Evolutionary conservation across 2,113 vertebrate genomes (phyloP).

Genomic region (Alces alces): DNA sequence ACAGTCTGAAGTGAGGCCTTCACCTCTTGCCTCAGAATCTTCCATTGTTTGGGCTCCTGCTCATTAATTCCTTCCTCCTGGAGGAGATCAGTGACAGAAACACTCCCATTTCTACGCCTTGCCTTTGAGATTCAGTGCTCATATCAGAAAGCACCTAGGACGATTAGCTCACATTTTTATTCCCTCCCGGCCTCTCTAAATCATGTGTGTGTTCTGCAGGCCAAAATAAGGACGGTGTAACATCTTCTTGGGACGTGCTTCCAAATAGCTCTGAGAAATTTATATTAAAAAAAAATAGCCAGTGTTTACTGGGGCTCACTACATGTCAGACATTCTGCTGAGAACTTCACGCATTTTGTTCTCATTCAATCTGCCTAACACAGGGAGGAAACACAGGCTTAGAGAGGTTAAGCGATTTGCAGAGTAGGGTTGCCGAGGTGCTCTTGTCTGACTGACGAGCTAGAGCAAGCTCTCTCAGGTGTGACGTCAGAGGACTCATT

Average conservation of each 20-base stretch:
- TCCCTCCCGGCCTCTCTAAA: neutral
- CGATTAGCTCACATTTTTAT: neutral
- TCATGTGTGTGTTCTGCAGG: neutral
- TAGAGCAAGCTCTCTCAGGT: neutral
- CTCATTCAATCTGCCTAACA: neutral
- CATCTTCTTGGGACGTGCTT: neutral
- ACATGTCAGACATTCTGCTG: neutral
- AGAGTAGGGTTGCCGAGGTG: neutral
- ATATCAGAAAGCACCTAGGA: neutral
- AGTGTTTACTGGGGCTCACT: neutral
- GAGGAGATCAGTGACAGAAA: neutral
- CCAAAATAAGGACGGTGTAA: neutral
- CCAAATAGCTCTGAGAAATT: neutral
- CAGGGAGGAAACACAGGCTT: conserved; percentile 3
- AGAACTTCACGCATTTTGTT: conserved; percentile 7
- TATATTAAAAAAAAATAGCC: neutral
- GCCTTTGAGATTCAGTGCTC: neutral
- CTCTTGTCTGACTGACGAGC: neutral
- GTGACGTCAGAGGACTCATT: neutral
- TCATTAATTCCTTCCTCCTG: neutral
- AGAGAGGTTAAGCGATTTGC: neutral
- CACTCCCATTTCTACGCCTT: neutral
- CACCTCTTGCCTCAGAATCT: neutral
- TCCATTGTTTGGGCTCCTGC: neutral
- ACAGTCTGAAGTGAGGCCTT: neutral